Evolutionary conservation across 1,140 invertebrate species (phyloP).

Genomic region (Portunus trituberculatus): DNA sequence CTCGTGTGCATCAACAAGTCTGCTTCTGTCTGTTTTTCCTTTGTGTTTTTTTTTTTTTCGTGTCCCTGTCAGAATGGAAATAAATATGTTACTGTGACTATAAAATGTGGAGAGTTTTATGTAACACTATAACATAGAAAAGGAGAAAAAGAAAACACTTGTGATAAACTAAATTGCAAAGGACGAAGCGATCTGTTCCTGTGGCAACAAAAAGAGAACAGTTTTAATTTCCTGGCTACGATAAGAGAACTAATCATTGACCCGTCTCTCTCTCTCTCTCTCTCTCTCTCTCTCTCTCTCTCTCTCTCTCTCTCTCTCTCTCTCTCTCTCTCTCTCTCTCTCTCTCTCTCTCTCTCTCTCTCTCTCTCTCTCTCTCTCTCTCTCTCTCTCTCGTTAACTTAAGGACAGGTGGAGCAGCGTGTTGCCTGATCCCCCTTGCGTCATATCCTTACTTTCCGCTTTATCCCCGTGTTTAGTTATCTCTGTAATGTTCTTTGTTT

Average conservation of each 20-base stretch:
- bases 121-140: too few relatives aligned
- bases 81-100: too few relatives aligned
- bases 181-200: too few relatives aligned
- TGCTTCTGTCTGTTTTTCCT: too few relatives aligned
- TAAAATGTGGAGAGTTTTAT: too few relatives aligned
- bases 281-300: neutral
- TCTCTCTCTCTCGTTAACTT: conserved; percentile 35
- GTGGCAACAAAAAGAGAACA: neutral
- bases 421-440: neutral
- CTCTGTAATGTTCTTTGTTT: conserved; percentile 38
- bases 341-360: neutral
- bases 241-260: neutral
- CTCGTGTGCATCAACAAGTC: too few relatives aligned
- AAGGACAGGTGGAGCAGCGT: neutral
- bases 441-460: neutral
- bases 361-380: conserved; percentile 32
- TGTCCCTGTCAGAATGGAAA: too few relatives aligned
- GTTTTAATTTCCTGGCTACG: neutral
- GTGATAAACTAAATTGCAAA: too few relatives aligned
- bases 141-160: too few relatives aligned
- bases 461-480: conserved; percentile 40
- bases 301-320: neutral
- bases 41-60: too few relatives aligned
- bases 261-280: neutral
- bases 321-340: neutral